phyloP scores from a whole-genome alignment of 2,113 vertebrate species.

The Neogobius melanostomus region DNA sequence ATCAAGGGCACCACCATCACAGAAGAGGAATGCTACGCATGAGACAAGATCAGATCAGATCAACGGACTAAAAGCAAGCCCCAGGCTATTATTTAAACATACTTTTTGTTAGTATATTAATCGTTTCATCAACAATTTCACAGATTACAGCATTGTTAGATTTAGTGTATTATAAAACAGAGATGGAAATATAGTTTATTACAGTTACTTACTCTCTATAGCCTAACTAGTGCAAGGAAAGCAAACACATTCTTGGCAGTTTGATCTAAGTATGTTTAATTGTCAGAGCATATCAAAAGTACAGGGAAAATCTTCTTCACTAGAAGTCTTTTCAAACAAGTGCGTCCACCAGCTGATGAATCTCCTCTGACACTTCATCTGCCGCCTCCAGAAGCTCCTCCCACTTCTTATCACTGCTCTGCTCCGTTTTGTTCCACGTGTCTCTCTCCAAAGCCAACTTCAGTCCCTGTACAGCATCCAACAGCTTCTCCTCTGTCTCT shows the following conservation, averaged over 20 bases:
- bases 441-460: slow-evolving; percentile 65
- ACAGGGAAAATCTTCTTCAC: too few species aligned
- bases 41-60: not conserved
- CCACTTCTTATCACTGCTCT: slow-evolving; percentile 67
- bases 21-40: slow-evolving; percentile 24
- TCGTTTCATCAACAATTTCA: not conserved
- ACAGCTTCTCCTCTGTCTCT: slow-evolving; percentile 54
- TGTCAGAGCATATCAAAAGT: too few species aligned
- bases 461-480: slow-evolving; percentile 73
- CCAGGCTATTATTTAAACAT: not conserved
- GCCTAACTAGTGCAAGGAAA: too few species aligned
- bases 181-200: too few species aligned
- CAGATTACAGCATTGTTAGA: not conserved
- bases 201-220: too few species aligned
- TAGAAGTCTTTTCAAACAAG: slow-evolving; percentile 20
- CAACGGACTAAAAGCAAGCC: not conserved
- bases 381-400: slow-evolving; percentile 73
- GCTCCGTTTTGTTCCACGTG: slow-evolving; percentile 34
- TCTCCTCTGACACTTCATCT: slow-evolving; percentile 66
- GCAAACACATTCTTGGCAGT: too few species aligned
- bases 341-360: slow-evolving; percentile 76
- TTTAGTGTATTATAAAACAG: too few species aligned
- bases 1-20: slow-evolving; percentile 27
- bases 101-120: not conserved
- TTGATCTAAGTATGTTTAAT: too few species aligned